Conservation (phyloP, 2,797 vertebrate species). For the Vultur gryphus region DNA sequence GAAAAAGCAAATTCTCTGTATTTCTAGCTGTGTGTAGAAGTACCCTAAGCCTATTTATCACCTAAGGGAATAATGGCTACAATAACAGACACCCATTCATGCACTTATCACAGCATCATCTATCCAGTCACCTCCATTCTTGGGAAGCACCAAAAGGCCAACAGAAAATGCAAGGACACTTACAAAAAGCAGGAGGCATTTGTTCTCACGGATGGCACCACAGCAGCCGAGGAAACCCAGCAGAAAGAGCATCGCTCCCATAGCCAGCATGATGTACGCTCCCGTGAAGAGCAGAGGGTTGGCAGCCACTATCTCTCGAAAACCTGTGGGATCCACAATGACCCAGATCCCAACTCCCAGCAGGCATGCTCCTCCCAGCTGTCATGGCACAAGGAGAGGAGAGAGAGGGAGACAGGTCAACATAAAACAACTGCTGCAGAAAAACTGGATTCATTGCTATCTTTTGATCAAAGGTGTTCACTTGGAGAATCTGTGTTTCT, state of each 20-base stretch:
- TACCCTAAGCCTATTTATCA: background rate
- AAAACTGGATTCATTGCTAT: background rate
- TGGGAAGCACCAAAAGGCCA: background rate
- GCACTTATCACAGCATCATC: background rate
- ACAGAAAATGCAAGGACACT: constrained; percentile 60
- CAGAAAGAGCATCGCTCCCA: constrained; percentile 93
- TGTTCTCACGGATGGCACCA: constrained; percentile 92
- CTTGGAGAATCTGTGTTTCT: background rate
- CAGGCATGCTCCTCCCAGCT: constrained; percentile 93
- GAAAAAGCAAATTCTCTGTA: background rate
- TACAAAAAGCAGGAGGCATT: constrained; percentile 92
- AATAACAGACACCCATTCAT: background rate
- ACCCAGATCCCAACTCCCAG: constrained; percentile 94
- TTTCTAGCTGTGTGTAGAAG: background rate
- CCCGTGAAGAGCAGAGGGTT: constrained; percentile 92
- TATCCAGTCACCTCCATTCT: background rate
- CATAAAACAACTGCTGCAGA: background rate
- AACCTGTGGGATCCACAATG: constrained; percentile 91
- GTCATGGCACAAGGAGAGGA: background rate
- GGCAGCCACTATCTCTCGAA: constrained; percentile 91
- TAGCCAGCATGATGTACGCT: constrained; percentile 90
- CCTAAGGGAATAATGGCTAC: background rate
- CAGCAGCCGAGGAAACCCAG: constrained; percentile 95
- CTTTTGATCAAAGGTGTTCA: background rate
- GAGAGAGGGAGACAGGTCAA: background rate